phyloP scores from a whole-genome alignment of 2,113 vertebrate genomes.

The Chloebia gouldiae region DNA sequence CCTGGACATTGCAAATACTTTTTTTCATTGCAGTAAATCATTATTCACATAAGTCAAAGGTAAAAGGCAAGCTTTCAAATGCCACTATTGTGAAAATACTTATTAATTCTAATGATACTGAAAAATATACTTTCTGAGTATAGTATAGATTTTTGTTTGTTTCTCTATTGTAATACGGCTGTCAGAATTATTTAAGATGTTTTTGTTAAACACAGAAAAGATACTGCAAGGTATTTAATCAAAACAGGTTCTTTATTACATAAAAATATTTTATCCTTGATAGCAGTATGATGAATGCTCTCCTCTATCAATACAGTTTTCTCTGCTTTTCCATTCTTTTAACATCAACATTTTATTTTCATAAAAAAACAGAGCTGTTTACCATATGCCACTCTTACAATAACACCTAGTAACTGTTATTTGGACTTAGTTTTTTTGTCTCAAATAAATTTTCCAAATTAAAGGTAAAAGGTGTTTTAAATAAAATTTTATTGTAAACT shows the following conservation, averaged over 20 bases:
- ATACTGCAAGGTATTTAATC: neutral
- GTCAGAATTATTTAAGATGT: neutral
- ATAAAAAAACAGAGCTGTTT: neutral
- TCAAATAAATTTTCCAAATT: conserved; percentile 5
- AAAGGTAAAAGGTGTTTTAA: neutral
- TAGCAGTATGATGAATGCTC: neutral
- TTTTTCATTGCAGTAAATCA: neutral
- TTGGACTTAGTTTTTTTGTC: neutral
- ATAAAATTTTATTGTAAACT: conserved; percentile 8
- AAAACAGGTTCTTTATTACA: neutral
- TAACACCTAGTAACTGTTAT: neutral
- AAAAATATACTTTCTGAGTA: neutral
- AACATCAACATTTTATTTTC: neutral
- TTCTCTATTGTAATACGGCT: neutral
- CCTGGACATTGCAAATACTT: neutral
- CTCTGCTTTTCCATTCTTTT: neutral
- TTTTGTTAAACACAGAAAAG: neutral
- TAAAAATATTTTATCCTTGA: neutral
- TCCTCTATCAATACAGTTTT: neutral
- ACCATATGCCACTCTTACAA: neutral
- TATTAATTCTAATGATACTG: neutral
- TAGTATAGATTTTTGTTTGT: neutral
- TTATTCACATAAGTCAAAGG: neutral
- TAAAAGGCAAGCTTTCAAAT: neutral
- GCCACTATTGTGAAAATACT: neutral